Base-by-base conservation (phyloP, 2,888 invertebrate genomes). In the Panopea generosa region DNA sequence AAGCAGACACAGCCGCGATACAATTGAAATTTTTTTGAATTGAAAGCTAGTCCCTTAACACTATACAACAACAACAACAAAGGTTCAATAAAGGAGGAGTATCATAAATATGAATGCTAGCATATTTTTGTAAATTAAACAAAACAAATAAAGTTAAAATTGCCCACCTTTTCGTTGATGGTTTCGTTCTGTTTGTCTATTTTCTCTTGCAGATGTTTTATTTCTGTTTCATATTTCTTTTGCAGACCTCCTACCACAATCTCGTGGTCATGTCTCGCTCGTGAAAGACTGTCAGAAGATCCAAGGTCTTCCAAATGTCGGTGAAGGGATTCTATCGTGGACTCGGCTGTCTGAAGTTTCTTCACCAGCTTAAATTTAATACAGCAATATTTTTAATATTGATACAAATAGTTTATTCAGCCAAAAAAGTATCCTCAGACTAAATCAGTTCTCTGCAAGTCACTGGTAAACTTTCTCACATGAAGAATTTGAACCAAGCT, bases 231-330 rank as follows among this genome's bases (percentile, higher is more conserved):
- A 66, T 90, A 84, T 71, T 89, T 89, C 65, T 90, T 86, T 68
- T 90, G 89, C 43, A 91, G 68, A 7, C 86, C 87, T 43, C 82
- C 75, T 0, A 92, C 77, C 7, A 91, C 84, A 3, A 84, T 69
- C 29, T 92, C 90, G 66, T 92, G 90, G 22, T 92, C 91, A n/a
- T 89, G 87, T 16, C 90, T 82, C 2, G 90, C 87, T 45, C 91
- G 77, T 11, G 84, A 82, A 18, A 92, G 75, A 33, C 85, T 90
- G 56, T 92, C 92, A 0, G 89, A 87, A 38, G 84, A 82, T 11
- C 87, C 85, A 22, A 92, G 82, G 38, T 90, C 90, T 18, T 84
- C 83, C 43, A 92, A 57, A 80, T 92, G 91, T n/a, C 88, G 85
- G 57, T 90, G 88, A 29, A 93, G 74, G 9, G 84, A 87, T 60